These are phyloP conservation scores for Philaethria dido DNA, from an alignment of 2,888 invertebrate species.

Conservation along the genomic window DNA sequence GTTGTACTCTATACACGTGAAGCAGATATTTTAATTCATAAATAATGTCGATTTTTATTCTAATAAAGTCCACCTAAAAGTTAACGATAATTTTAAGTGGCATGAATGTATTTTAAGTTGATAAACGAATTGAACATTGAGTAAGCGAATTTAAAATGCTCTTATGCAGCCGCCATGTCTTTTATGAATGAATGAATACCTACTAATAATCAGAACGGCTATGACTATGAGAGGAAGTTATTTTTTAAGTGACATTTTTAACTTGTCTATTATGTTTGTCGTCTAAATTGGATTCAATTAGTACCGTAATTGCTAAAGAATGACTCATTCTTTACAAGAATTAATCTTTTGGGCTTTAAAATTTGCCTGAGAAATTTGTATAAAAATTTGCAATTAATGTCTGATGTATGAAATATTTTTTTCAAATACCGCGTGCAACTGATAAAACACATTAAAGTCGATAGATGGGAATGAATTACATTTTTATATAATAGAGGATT, in stretches of 20 bases:
- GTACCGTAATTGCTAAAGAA: conserved; percentile 52
- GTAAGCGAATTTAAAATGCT: conserved; percentile 5
- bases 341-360: conserved; percentile 1
- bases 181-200: conserved; percentile 34
- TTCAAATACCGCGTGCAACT: too few relatives aligned
- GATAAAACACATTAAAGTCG: too few relatives aligned
- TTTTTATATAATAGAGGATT: too few relatives aligned
- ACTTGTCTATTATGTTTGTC: conserved; percentile 48
- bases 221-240: conserved; percentile 42
- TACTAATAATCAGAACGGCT: conserved; percentile 41
- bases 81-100: background rate
- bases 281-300: conserved; percentile 58
- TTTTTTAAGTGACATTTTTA: conserved; percentile 44
- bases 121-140: conserved; percentile 6
- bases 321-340: conserved; percentile 31
- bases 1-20: conserved; percentile 51
- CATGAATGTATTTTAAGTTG: background rate
- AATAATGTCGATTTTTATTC: background rate
- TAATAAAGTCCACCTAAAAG: background rate
- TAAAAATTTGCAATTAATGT: too few relatives aligned
- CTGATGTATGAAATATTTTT: too few relatives aligned
- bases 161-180: conserved; percentile 27
- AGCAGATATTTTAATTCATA: conserved; percentile 46
- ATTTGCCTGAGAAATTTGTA: background rate
- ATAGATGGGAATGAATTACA: too few relatives aligned